Percentiles rank a stretch among this genome's conserved stretches.
Evolutionary conservation across 53 echinoderm and acorn worm genomes (phyloP).

Genomic region (Crossaster papposus): DNA sequence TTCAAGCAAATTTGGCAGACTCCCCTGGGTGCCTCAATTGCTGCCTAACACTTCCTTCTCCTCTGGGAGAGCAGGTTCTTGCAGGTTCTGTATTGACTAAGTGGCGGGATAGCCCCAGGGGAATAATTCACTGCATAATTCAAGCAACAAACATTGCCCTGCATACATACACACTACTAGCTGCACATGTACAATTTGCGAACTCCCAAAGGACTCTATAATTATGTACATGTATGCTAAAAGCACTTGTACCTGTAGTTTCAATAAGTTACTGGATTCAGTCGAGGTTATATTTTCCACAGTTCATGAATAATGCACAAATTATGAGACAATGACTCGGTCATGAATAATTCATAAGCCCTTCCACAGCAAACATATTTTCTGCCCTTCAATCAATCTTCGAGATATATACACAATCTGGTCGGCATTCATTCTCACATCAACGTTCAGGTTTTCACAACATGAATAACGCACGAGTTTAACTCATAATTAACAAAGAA

Average conservation of each 20-base stretch:
- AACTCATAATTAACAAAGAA: no score
- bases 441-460: neutral
- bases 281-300: neutral
- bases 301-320: constrained; percentile 19
- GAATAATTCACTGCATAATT: neutral
- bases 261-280: neutral
- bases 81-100: neutral
- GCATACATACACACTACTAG: neutral
- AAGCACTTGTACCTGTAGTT: neutral
- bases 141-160: neutral
- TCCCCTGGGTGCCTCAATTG: neutral
- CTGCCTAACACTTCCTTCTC: neutral
- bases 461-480: neutral
- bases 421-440: no score
- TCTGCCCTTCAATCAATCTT: no score
- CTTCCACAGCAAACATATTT: no score
- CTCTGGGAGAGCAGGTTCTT: neutral
- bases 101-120: neutral
- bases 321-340: neutral
- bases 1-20: neutral
- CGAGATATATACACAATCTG: no score
- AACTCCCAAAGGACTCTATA: neutral
- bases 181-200: neutral
- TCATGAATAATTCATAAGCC: neutral
- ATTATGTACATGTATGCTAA: no score